phyloP scores from a whole-genome alignment of 2,888 invertebrate species.

The Himalopsyche kuldschensis region DNA sequence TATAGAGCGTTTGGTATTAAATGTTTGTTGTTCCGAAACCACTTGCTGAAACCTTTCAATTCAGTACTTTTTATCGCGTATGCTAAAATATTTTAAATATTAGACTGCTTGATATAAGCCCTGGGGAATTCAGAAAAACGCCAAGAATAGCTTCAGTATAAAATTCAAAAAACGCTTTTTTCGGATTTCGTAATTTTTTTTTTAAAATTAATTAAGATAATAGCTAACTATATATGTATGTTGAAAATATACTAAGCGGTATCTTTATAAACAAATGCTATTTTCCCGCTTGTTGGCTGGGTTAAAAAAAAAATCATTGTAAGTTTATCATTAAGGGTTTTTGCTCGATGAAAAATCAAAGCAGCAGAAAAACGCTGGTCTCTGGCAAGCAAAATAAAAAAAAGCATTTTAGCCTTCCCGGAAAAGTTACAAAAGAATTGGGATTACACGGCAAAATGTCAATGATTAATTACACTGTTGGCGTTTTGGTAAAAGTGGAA shows the following conservation, averaged over 20 bases:
- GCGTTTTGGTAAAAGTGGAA: not conserved
- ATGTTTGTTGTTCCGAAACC: too few relatives aligned
- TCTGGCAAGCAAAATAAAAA: slow-evolving; percentile 8
- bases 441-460: slow-evolving; percentile 36
- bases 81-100: too few relatives aligned
- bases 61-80: too few relatives aligned
- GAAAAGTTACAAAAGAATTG: slow-evolving; percentile 23
- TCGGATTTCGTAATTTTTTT: too few relatives aligned
- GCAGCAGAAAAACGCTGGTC: not conserved
- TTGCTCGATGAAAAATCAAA: not conserved
- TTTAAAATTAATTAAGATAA: too few relatives aligned
- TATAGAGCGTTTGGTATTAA: too few relatives aligned
- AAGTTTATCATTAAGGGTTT: not conserved
- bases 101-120: too few relatives aligned
- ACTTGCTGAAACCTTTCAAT: too few relatives aligned
- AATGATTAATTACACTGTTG: slow-evolving; percentile 34
- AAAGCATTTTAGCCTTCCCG: slow-evolving; percentile 17
- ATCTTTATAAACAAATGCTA: not conserved
- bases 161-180: too few relatives aligned
- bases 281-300: not conserved
- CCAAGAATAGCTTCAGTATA: too few relatives aligned
- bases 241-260: not conserved
- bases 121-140: too few relatives aligned
- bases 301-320: not conserved
- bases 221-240: too few relatives aligned